phyloP scores from a whole-genome alignment of 2,888 invertebrate genomes.

The Andrena flavipes region DNA sequence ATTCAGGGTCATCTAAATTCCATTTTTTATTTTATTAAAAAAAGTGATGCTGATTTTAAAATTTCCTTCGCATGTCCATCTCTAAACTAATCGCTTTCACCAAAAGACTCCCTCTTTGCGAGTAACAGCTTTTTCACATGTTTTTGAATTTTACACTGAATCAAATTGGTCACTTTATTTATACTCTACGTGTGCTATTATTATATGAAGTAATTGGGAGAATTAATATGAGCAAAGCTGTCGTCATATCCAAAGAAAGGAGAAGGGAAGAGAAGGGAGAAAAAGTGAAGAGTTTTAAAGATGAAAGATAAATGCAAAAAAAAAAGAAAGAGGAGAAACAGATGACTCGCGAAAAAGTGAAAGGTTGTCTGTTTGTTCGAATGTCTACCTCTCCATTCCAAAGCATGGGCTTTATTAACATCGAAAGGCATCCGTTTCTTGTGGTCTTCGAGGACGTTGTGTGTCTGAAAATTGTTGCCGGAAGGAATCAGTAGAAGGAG shows the following conservation, averaged over 20 bases:
- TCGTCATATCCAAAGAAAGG: neutral
- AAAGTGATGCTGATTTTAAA: no score
- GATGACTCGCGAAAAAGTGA: slow-evolving; percentile 81
- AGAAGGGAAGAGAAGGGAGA: slow-evolving; percentile 28
- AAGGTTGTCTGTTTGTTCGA: slow-evolving; percentile 76
- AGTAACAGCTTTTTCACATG: no score
- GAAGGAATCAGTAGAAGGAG: slow-evolving; percentile 28
- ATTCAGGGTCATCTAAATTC: no score
- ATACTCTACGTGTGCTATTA: no score
- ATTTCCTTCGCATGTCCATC: no score
- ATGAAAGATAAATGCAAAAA: slow-evolving; percentile 28
- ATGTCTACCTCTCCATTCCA: slow-evolving; percentile 65
- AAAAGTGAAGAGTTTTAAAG: slow-evolving; percentile 18
- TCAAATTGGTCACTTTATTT: no score
- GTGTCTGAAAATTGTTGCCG: slow-evolving; percentile 27
- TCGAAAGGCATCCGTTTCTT: slow-evolving; percentile 46
- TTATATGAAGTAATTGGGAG: no score
- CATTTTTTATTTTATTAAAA: no score
- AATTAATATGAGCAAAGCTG: no score
- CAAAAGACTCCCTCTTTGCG: no score
- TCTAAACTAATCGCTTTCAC: no score
- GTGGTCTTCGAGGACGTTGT: slow-evolving; percentile 11
- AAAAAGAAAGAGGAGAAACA: slow-evolving; percentile 20
- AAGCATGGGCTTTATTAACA: slow-evolving; percentile 72
- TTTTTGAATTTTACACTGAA: no score